A percentile compares a stretch with the other conserved stretches of the same genome.
Evolutionary conservation across 2,888 invertebrate genomes (phyloP).

Genomic region (Bhutanitis thaidina): DNA sequence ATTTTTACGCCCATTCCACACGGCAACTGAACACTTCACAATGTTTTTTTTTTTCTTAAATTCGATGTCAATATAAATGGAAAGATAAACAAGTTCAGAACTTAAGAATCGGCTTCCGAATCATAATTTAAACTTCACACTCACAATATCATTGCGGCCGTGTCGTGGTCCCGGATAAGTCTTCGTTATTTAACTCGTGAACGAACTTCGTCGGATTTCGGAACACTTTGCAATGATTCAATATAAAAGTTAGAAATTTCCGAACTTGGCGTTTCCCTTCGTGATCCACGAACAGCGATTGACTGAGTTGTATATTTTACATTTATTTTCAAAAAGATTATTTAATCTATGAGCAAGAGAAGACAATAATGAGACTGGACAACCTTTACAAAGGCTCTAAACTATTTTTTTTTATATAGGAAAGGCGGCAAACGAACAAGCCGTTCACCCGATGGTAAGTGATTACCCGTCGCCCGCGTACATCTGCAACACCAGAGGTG

Average conservation of each 20-base stretch:
- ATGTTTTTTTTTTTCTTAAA: no score
- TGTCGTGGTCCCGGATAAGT: constrained; percentile 5
- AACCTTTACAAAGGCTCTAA: no score
- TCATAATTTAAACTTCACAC: not conserved
- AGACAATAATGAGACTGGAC: no score
- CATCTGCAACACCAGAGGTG: no score
- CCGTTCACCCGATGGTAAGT: no score
- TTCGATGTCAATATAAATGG: no score
- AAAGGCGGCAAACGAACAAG: no score
- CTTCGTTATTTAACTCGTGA: constrained; percentile 5
- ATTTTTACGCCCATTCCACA: no score
- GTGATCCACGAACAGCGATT: not conserved
- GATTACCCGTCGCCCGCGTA: no score
- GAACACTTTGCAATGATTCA: constrained; percentile 10
- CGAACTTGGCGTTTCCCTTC: constrained; percentile 7
- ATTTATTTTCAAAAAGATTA: not conserved
- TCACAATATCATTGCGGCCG: not conserved
- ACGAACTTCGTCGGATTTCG: constrained; percentile 4
- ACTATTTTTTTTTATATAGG: no score
- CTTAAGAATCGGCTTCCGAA: not conserved
- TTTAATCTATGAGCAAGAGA: not conserved
- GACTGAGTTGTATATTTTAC: not conserved
- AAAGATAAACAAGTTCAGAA: no score
- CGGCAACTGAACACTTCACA: no score
- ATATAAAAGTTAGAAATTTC: constrained; percentile 14